These are phyloP conservation scores for Rhinolophus ferrumequinum DNA, from an alignment of 2,113 vertebrate genomes.

Conservation along the genomic window DNA sequence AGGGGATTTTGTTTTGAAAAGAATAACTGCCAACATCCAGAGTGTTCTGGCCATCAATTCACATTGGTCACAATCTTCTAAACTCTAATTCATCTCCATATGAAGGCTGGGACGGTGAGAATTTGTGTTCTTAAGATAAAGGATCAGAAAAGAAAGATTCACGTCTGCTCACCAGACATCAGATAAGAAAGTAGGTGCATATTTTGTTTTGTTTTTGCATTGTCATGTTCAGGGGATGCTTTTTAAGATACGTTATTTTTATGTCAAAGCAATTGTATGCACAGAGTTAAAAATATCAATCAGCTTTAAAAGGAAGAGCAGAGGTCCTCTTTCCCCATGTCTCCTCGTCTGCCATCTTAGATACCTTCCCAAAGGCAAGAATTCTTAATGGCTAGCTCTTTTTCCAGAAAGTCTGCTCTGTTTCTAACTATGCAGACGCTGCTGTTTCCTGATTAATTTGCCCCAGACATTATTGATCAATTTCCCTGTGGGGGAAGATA, in stretches of 20 bases:
- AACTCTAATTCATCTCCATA: neutral
- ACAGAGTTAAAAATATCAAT: neutral
- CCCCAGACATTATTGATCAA: neutral
- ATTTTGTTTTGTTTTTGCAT: neutral
- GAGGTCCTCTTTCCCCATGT: neutral
- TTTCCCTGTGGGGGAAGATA: neutral
- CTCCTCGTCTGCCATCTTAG: neutral
- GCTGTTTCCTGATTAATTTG: neutral
- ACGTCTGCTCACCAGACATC: neutral
- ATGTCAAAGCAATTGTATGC: neutral
- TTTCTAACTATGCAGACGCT: neutral
- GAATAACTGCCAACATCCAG: neutral
- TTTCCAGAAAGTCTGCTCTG: neutral
- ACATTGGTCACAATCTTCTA: neutral
- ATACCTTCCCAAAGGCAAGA: neutral
- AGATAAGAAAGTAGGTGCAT: neutral
- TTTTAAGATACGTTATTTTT: neutral
- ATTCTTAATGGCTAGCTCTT: neutral
- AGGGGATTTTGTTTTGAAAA: constrained; percentile 15
- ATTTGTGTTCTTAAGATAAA: constrained; percentile 27
- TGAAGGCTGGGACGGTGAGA: neutral
- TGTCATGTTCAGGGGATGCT: neutral
- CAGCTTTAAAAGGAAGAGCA: neutral
- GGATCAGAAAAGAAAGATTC: neutral
- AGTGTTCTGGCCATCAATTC: neutral